These are phyloP conservation scores for Sebastes dallii DNA, from an alignment of 2,797 vertebrate genomes.

Conservation along the genomic window DNA sequence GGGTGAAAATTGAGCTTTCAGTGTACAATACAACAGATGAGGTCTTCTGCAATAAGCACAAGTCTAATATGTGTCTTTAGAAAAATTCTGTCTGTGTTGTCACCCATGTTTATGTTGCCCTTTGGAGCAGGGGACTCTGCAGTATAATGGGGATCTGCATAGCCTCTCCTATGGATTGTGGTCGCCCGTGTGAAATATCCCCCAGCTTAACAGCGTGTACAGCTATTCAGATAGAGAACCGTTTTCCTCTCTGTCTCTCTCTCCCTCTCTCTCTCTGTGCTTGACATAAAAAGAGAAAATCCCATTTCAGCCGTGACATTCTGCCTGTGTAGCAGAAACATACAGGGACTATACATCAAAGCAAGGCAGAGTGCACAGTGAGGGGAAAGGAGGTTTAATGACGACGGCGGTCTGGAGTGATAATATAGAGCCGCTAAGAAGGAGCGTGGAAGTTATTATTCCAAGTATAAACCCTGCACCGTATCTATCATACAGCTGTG, in stretches of 20 bases:
- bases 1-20: background rate
- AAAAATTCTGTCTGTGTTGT: background rate
- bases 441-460: constrained; percentile 55
- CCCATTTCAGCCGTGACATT: constrained; percentile 77
- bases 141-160: constrained; percentile 49
- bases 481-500: constrained; percentile 39
- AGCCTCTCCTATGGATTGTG: constrained; percentile 57
- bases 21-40: background rate
- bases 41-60: background rate
- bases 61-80: background rate
- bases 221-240: constrained; percentile 62
- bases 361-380: constrained; percentile 61
- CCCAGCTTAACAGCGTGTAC: constrained; percentile 64
- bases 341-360: constrained; percentile 76
- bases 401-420: constrained; percentile 49
- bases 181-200: constrained; percentile 60
- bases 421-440: constrained; percentile 58
- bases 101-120: constrained; percentile 30
- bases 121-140: constrained; percentile 39
- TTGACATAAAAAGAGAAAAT: constrained; percentile 75
- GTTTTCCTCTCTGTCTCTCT: constrained; percentile 28
- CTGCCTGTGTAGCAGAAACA: constrained; percentile 76
- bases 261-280: constrained; percentile 26
- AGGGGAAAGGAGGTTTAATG: constrained; percentile 57
- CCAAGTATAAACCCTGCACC: constrained; percentile 44